Base-by-base conservation (phyloP, 2,113 vertebrate species). In the Myanophis thanlyinensis region DNA sequence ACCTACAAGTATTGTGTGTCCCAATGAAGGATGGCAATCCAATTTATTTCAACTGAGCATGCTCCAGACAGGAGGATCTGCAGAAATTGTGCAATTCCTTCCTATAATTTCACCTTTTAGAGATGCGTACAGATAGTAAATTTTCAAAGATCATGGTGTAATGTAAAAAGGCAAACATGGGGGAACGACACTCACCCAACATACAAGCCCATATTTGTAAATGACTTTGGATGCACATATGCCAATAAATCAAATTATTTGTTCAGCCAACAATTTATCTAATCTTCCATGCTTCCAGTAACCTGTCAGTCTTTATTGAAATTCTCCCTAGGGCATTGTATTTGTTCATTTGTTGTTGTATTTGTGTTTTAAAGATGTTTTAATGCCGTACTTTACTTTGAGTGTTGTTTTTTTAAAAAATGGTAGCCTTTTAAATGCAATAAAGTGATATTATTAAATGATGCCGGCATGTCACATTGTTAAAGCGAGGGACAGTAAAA, bases 31-130 rank as follows among this genome's bases (percentile, higher is more conserved):
- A 95, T 54, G 89, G 95, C 95, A 96, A 91, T 73, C 91, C 88
- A 94, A 94, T 96, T 92, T 93, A 94, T 91, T 94, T 92, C 73
- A 90, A 96, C 90, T 85, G 94, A 97, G 95, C 96, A 97, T 95
- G 95, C 89, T 96, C 95, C 88, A 95, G 96, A 95, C 44, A 96
- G 92, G 95, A 94, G 35, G 93, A 84, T 35, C 73, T 92, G 10
- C 5, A 91, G 62, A 95, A 67, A 67, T 94, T 53, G 73, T 94
- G 51, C 44, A 91, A 47, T 87, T 93, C n/a, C 46, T 48, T 90
- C 12, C 52, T 93, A 88, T 30, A 59, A 3, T 30, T 11, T 49
- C 52, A 85, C 44, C 88, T 89, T 89, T 89, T 48, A 49, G 67
- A 73, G 35, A 7, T 40, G 11, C 9, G n/a, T 35, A 51, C 5